Conservation (phyloP, 2,888 invertebrate genomes). For the Tenthredo amoena region DNA sequence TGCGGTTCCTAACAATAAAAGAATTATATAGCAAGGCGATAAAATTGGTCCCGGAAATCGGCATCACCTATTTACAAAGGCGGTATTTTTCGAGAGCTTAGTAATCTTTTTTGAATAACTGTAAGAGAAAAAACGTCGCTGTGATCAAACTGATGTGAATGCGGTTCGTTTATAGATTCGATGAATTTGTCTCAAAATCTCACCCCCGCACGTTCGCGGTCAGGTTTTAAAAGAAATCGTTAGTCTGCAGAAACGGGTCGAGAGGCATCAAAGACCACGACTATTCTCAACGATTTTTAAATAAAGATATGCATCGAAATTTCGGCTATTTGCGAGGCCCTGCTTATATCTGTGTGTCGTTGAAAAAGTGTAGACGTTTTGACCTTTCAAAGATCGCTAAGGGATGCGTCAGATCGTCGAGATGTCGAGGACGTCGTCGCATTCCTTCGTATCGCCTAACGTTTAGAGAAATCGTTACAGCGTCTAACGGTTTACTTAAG, state of each 20-base stretch:
- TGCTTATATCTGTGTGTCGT: not conserved
- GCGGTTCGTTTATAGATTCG: constrained; percentile 32
- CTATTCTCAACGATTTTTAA: not conserved
- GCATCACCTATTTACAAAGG: constrained; percentile 26
- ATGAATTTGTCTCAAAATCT: constrained; percentile 45
- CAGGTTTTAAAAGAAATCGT: constrained; percentile 33
- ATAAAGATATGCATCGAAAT: constrained; percentile 40
- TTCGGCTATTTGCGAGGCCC: not conserved
- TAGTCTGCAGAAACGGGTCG: not conserved
- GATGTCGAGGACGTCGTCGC: not conserved
- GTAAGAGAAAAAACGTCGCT: not conserved
- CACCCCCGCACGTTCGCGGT: not conserved
- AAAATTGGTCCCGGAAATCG: constrained; percentile 42
- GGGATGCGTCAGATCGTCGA: not conserved
- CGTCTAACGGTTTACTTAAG: not conserved
- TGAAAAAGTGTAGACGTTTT: not conserved
- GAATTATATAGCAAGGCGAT: constrained; percentile 20
- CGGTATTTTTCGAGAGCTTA: not conserved
- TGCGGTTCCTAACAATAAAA: constrained; percentile 31
- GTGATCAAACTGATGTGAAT: not conserved
- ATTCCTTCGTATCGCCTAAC: not conserved
- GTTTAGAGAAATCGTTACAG: not conserved
- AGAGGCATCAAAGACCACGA: not conserved
- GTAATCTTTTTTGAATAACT: constrained; percentile 8
- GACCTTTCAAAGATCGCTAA: not conserved